Base-by-base conservation (phyloP, 2,113 vertebrate genomes). In the Gambusia affinis region DNA sequence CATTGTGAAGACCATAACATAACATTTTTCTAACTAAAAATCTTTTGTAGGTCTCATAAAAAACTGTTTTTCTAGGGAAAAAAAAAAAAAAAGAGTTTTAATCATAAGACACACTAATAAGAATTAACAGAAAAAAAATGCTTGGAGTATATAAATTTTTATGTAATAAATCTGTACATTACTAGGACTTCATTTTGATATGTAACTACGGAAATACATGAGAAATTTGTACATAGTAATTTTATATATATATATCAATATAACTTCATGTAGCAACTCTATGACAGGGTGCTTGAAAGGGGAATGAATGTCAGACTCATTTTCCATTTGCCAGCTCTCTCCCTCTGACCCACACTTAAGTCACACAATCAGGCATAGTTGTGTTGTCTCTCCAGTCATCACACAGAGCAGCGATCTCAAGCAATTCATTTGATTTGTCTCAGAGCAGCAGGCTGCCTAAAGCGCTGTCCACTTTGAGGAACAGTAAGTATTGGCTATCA, bases 391-490 rank as follows among this genome's bases (percentile, higher is more conserved):
- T 39, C 24, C 66, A 67, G 80, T 63, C 66, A 68, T 79, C 44
- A 47, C 35, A 62, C 70, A 72, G 71, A 57, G 75, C 68, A 8
- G 70, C 29, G 17, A 42, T 81, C 65, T 69, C 30, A 44, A 67
- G 57, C 70, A 69, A 84, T 60, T 66, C 42, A 12, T 78, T 73
- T 65, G 77, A 85, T 88, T 89, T 77, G 86, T 85, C 85, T 76
- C 79, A 76, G 72, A 76, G 79, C 67, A 80, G 77, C 70, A 67
- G 71, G 63, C 60, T 73, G 78, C 54, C 39, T 30, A 51, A 63
- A 54, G n/a, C 4, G 7, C 61, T 19, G 47, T 4, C 28, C 60
- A 51, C 2, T 77, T 44, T 64, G 44, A 62, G 35, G 78, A 86
- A 77, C 27, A 28, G 29, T 72, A 64, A 62, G 71, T 31, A 42